Percentiles rank a stretch among this genome's conserved stretches.
phyloP scores from a whole-genome alignment of 1,140 invertebrate genomes.

The Chionoecetes opilio region DNA sequence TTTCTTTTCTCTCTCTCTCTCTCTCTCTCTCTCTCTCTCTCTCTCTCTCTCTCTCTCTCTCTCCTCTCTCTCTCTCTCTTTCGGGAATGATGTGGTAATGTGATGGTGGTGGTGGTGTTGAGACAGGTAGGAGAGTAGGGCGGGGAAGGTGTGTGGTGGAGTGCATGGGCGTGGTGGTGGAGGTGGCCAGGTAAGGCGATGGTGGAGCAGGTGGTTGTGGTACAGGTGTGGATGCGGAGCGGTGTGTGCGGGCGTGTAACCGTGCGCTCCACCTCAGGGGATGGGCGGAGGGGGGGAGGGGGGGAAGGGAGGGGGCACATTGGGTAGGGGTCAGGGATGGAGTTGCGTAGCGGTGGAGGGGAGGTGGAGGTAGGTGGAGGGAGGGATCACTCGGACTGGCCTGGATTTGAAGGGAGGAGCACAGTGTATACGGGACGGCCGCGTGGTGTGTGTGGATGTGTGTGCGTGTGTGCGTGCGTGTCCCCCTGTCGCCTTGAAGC shows the following conservation, averaged over 20 bases:
- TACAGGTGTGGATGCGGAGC: neutral
- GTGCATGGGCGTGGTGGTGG: neutral
- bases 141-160: neutral
- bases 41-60: no score
- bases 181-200: neutral
- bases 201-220: neutral
- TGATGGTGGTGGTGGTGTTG: neutral
- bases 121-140: neutral
- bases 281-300: neutral
- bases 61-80: no score
- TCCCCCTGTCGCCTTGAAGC: no score
- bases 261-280: neutral
- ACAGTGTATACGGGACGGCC: neutral
- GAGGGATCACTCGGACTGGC: neutral
- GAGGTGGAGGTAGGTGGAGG: neutral
- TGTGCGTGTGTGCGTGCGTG: slow-evolving; percentile 22
- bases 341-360: neutral
- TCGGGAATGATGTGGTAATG: no score
- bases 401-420: slow-evolving; percentile 25
- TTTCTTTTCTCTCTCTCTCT: no score
- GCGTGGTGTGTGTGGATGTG: slow-evolving; percentile 13
- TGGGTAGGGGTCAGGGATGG: slow-evolving; percentile 3
- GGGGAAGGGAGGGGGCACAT: neutral
- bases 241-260: neutral
- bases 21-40: no score